A percentile compares a stretch with the other conserved stretches of the same genome.
Evolutionary conservation across 2,888 invertebrate species (phyloP).

Genomic region (Epiblema foenella): DNA sequence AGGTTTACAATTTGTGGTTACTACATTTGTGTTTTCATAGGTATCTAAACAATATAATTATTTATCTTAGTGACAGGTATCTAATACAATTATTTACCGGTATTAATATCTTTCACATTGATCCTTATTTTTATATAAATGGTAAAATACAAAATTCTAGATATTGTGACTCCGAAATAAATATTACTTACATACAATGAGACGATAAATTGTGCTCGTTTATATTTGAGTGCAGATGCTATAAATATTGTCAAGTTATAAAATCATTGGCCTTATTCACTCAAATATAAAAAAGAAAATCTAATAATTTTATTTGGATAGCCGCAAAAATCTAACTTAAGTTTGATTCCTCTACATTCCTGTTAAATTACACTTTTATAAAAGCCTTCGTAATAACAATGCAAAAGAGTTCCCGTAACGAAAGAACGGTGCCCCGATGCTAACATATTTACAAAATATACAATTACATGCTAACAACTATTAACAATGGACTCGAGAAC

Average conservation of each 20-base stretch:
- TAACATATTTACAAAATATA: constrained; percentile 76
- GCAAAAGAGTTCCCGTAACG: constrained; percentile 60
- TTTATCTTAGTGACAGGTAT: constrained; percentile 16
- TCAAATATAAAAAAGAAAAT: constrained; percentile 5
- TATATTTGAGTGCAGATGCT: constrained; percentile 8
- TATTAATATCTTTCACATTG: constrained; percentile 56
- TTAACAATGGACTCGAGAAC: constrained; percentile 65
- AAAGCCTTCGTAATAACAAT: constrained; percentile 42
- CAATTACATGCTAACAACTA: constrained; percentile 75
- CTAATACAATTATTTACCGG: constrained; percentile 48
- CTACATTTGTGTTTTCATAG: background rate
- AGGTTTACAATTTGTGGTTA: background rate
- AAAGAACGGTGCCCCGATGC: constrained; percentile 75
- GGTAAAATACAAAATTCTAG: constrained; percentile 40
- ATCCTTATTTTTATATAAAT: constrained; percentile 40
- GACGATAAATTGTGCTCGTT: constrained; percentile 9
- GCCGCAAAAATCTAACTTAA: background rate
- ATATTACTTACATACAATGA: constrained; percentile 32
- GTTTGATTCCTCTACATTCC: constrained; percentile 2
- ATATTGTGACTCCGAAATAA: constrained; percentile 26
- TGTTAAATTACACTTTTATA: constrained; percentile 9
- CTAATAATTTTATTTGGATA: background rate
- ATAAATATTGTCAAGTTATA: constrained; percentile 6
- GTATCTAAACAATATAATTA: background rate
- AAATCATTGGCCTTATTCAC: constrained; percentile 2